Evolutionary conservation across 2,113 vertebrate species (phyloP).

Genomic region (Tonatia bakeri): DNA sequence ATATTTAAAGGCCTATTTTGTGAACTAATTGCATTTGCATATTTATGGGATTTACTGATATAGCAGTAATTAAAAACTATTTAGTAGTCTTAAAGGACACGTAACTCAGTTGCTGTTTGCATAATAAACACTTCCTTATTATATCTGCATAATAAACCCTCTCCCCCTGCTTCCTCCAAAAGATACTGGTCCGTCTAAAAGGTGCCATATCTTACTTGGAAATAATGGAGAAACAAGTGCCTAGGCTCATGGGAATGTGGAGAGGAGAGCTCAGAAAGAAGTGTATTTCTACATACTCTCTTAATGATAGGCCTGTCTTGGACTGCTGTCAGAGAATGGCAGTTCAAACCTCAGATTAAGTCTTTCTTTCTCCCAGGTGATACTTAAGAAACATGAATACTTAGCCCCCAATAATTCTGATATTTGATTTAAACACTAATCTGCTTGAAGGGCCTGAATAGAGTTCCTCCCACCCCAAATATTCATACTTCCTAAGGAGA

Average conservation of each 20-base stretch:
- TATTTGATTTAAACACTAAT: neutral
- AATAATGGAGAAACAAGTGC: neutral
- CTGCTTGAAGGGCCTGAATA: neutral
- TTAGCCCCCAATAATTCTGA: neutral
- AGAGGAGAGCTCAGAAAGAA: neutral
- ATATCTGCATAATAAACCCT: slow-evolving; percentile 79
- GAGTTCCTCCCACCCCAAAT: neutral
- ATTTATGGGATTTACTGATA: slow-evolving; percentile 83
- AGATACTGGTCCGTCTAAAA: slow-evolving; percentile 31
- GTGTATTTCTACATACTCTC: neutral
- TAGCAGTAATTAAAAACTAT: slow-evolving; percentile 83
- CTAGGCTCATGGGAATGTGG: neutral
- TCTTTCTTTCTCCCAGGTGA: neutral
- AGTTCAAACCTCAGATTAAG: neutral
- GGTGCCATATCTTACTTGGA: neutral
- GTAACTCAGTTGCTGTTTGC: slow-evolving; percentile 82
- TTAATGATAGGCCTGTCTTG: neutral
- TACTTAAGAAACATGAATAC: neutral
- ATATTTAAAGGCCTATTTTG: slow-evolving; percentile 82
- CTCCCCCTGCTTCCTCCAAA: slow-evolving; percentile 44
- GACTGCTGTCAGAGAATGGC: neutral
- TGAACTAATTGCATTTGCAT: slow-evolving; percentile 82
- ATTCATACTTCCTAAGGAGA: neutral
- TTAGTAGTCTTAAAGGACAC: slow-evolving; percentile 82
- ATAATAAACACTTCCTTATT: slow-evolving; percentile 80